Base-by-base conservation (phyloP, 2,113 vertebrate species). In the Xenopus borealis region DNA sequence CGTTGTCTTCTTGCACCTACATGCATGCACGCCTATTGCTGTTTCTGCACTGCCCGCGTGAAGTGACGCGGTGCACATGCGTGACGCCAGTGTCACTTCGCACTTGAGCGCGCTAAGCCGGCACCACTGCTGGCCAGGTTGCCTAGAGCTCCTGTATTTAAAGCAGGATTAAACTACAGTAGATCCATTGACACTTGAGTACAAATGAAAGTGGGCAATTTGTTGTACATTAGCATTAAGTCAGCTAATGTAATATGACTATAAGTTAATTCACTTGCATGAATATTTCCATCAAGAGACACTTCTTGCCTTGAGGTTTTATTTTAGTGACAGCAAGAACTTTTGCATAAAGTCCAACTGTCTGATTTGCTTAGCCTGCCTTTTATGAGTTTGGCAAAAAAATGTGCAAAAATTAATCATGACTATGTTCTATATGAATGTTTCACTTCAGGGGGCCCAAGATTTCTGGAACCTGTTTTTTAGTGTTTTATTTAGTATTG, bases 171-270 rank as follows among this genome's bases (percentile, higher is more conserved):
- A 69, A 68, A n/a, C 55, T 40, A 65, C 53, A 19, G 53, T 33
- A 33, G 65, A 46, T 50, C 11, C 55, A 27, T 65, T 17, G 71
- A 57, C 14, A 64, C 62, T 52, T 64, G n/a, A 4, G 4, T 23
- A 47, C 63, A 33, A 27, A 14, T 33, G 65, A 52, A 62, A 62
- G 72, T 46, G 17, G 66, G 55, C 72, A 27, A 69, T 75, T 75
- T 75, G 12, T 12, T 40, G 33, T 9, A 50, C 55, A 75, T 75
- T 75, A 75, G 65, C 65, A 75, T 69, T 75, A 75, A 67, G 57
- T 75, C 45, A 7, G 66, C 72, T 75, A 75, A 75, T 75, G 72
- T 75, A 75, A 75, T 75, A 66, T 69, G 72, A 68, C 72, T 75
- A 16, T 1, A 14, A 69, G 72, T 75, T 75, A 75, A 69, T 75